Evolutionary conservation across 2,888 invertebrate species (phyloP).

Genomic region (Leptogaster cylindrica): DNA sequence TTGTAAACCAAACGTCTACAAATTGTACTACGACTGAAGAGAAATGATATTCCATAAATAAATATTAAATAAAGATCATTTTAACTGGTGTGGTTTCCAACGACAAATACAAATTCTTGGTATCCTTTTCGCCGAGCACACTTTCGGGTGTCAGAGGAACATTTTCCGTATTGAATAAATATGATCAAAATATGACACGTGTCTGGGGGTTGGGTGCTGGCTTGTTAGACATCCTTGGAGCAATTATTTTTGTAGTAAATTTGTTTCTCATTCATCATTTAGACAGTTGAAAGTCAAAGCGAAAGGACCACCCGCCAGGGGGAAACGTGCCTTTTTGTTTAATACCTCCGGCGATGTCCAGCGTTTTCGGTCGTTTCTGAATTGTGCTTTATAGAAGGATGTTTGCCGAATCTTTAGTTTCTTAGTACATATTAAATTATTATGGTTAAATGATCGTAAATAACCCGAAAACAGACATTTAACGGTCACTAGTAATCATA

Average conservation of each 20-base stretch:
- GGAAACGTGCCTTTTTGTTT: slow-evolving; percentile 44
- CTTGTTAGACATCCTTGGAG: slow-evolving; percentile 43
- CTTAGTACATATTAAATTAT: too few species aligned
- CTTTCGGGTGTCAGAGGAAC: not conserved
- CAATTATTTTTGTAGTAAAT: slow-evolving; percentile 45
- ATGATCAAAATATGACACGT: slow-evolving; percentile 43
- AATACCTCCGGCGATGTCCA: not conserved
- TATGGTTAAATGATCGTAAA: too few species aligned
- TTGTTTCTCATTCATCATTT: slow-evolving; percentile 7
- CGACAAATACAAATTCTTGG: too few species aligned
- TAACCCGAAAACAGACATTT: too few species aligned
- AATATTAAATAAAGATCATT: slow-evolving; percentile 27
- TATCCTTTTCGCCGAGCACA: not conserved
- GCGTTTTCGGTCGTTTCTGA: too few species aligned
- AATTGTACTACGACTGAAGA: not conserved
- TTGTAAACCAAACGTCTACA: slow-evolving; percentile 19
- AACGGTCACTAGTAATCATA: too few species aligned
- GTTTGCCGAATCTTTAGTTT: too few species aligned
- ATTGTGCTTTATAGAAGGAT: too few species aligned
- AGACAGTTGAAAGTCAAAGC: slow-evolving; percentile 1
- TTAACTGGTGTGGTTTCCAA: slow-evolving; percentile 8
- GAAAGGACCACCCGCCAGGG: slow-evolving; percentile 35
- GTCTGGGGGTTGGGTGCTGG: slow-evolving; percentile 25
- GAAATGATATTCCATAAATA: slow-evolving; percentile 31
- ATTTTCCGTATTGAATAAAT: not conserved